Evolutionary conservation across 1,140 invertebrate genomes (phyloP), one percentile per base, ranked within the genome.

Genomic region (Oreohelix idahoensis): DNA sequence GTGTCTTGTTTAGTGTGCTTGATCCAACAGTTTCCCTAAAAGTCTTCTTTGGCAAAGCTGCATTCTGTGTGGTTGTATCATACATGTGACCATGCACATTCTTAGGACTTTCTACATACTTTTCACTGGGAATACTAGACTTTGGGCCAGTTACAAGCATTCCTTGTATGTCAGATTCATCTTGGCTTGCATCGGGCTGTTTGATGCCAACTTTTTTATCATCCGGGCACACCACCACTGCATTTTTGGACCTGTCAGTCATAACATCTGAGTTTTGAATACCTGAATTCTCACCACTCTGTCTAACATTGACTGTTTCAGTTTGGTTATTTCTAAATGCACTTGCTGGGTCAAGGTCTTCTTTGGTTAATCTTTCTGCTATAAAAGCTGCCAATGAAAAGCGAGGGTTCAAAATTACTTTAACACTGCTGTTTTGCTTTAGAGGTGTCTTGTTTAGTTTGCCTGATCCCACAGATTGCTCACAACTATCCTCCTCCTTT

Each of bases 311-410:
- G n/a, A 5, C 5, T 58, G 8, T 58, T 2, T 58, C 53, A 32
- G 8, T 13, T 13, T 29, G n/a, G 29, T 66, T 29, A 5, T 2
- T 32, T 32, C 29, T 66, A 23, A 0, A 66, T 2, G 32, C 63
- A 73, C 36, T 73, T 42, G 2, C 36, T 26, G 42, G 23, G 39
- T 39, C 20, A 20, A 73, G 71, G 38, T 45, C 71, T 42, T 73
- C 71, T 15, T 73, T 73, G 11, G 15, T 73, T 73, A 73, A 42
- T 42, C 71, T 73, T 73, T 73, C 71, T 73, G 71, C 71, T 8
- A 73, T 73, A 26, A 73, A 73, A 26, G 71, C 71, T 29, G 71
- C 71, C 71, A 73, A 29, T 26, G 71, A 73, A 45, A 10, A 39
- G 20, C 36, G 39, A 20, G 71, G n/a, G 20, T 73, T 73, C 17